phyloP scores from a whole-genome alignment of 2,113 vertebrate genomes.

The Gymnarchus niloticus region DNA sequence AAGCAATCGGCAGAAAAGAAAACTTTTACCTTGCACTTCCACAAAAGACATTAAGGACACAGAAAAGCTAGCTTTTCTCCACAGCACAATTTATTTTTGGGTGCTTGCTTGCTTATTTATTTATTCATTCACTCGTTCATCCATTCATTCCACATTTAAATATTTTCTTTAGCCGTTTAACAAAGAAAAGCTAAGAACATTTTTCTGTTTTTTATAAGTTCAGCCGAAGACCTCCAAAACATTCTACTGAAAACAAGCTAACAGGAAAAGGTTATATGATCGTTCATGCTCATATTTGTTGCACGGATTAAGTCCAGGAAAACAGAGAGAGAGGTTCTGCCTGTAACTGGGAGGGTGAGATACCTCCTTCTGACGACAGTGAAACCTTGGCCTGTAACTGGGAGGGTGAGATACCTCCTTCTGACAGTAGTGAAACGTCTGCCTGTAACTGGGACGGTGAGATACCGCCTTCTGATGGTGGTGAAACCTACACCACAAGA shows the following conservation, averaged over 20 bases:
- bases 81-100: neutral
- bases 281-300: neutral
- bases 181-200: neutral
- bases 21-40: neutral
- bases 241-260: neutral
- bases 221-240: neutral
- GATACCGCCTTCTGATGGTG: neutral
- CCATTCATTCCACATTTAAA: neutral
- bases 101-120: neutral
- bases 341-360: neutral
- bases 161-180: neutral
- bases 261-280: neutral
- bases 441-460: too few species aligned
- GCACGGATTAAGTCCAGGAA: neutral
- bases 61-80: neutral
- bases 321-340: neutral
- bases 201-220: neutral
- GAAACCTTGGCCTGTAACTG: too few species aligned
- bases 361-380: too few species aligned
- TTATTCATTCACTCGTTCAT: neutral
- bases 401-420: too few species aligned
- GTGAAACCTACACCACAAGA: neutral
- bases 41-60: conserved; percentile 15
- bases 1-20: neutral
- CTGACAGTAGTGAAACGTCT: too few species aligned